phyloP scores from a whole-genome alignment of 2,113 vertebrate genomes.

The Rhinopomastus cyanomelas region DNA sequence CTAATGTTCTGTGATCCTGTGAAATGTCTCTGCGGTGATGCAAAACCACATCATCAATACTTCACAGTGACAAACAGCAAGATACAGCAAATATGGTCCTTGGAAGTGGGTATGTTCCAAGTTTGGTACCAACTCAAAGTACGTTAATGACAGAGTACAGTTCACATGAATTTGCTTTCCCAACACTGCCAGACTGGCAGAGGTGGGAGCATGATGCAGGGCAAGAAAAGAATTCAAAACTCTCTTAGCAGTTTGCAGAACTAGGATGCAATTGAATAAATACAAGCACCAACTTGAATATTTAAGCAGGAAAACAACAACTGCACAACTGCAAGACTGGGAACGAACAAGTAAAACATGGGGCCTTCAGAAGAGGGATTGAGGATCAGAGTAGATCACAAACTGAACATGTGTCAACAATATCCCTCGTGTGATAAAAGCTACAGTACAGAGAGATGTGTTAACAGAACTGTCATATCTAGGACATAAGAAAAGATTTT shows the following conservation, averaged over 20 bases:
- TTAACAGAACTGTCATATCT: constrained; percentile 49
- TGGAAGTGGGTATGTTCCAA: background rate
- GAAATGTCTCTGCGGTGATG: background rate
- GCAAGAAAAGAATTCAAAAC: background rate
- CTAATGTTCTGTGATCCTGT: no score
- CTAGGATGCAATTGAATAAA: background rate
- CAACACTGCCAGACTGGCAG: background rate
- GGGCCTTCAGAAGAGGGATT: background rate
- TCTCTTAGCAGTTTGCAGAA: constrained; percentile 19
- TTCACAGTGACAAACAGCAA: background rate
- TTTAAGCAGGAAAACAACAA: constrained; percentile 1
- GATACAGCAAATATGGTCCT: background rate
- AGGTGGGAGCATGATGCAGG: background rate
- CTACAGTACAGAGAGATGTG: background rate
- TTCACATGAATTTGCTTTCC: background rate
- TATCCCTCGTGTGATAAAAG: background rate
- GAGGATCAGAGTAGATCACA: background rate
- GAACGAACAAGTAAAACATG: background rate
- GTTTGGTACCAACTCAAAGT: background rate
- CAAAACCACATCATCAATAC: background rate
- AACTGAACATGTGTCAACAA: background rate
- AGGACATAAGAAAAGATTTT: background rate
- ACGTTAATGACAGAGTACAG: background rate
- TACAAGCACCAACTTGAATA: background rate
- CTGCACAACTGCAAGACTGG: background rate